phyloP scores from a whole-genome alignment of 2,113 vertebrate genomes.

The Psittacula cyanocephala region DNA sequence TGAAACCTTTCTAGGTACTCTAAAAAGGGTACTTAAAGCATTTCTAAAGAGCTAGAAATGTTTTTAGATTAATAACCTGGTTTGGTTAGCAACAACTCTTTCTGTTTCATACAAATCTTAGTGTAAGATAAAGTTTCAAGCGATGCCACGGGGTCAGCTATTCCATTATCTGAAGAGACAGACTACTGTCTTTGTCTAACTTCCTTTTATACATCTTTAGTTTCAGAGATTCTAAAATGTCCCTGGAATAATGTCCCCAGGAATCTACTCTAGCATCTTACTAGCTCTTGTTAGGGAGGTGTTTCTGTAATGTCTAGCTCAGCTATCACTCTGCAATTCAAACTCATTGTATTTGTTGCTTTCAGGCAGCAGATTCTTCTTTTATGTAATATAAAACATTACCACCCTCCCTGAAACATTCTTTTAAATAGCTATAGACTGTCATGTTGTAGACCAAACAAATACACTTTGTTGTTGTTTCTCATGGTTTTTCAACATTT shows the following conservation, averaged over 20 bases:
- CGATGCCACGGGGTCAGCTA: neutral
- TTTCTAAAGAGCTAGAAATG: neutral
- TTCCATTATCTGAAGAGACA: neutral
- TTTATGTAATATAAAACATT: neutral
- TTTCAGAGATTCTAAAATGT: neutral
- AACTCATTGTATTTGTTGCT: neutral
- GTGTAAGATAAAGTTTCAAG: neutral
- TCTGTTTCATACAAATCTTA: neutral
- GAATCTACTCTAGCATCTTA: neutral
- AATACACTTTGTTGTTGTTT: neutral
- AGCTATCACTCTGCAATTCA: neutral
- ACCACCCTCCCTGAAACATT: neutral
- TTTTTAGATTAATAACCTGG: neutral
- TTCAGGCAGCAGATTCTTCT: neutral
- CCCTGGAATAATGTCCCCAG: neutral
- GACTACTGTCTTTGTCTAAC: neutral
- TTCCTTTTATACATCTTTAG: neutral
- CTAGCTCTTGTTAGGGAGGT: neutral
- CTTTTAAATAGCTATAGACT: neutral
- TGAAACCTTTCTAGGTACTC: neutral
- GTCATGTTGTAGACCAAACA: neutral
- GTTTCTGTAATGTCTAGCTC: neutral
- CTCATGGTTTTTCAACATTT: neutral
- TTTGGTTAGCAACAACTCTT: rapidly evolving
- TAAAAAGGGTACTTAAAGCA: neutral